phyloP scores from a whole-genome alignment of 2,113 vertebrate genomes.

The Xenotilapia leptura region DNA sequence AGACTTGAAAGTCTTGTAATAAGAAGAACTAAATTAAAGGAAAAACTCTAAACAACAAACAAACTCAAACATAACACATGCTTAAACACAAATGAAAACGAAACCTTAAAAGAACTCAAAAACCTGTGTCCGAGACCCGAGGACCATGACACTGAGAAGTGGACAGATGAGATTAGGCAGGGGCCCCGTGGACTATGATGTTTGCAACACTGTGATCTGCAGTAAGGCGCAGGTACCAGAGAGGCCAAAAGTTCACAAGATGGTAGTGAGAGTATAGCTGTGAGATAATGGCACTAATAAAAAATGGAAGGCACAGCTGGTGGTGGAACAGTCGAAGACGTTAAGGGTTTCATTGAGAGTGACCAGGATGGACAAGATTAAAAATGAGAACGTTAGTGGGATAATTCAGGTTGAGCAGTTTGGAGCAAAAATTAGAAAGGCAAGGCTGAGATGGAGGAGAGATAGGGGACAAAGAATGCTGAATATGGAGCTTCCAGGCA shows the following conservation, averaged over 20 bases:
- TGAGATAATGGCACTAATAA: not conserved
- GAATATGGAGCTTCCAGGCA: not conserved
- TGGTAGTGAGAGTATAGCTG: not conserved
- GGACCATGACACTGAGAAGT: not conserved
- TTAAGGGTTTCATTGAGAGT: not conserved
- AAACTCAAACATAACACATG: not conserved
- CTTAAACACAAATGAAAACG: not conserved
- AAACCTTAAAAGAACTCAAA: not conserved
- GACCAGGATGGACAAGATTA: not conserved
- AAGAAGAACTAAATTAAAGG: rapidly evolving
- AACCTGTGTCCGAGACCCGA: not conserved
- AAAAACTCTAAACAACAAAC: not conserved
- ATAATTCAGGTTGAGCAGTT: not conserved
- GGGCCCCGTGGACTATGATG: not conserved
- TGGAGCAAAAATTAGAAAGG: not conserved
- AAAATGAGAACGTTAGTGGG: not conserved
- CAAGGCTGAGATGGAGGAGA: not conserved
- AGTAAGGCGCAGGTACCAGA: not conserved
- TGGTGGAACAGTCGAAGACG: not conserved
- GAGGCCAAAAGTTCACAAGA: not conserved
- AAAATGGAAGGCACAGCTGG: not conserved
- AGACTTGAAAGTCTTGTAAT: not conserved
- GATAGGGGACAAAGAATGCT: not conserved
- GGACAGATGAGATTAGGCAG: not conserved
- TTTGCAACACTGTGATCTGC: not conserved